Evolutionary conservation across 2,888 invertebrate species (phyloP), one percentile per base, ranked within the genome.

Genomic region (Icerya purchasi): DNA sequence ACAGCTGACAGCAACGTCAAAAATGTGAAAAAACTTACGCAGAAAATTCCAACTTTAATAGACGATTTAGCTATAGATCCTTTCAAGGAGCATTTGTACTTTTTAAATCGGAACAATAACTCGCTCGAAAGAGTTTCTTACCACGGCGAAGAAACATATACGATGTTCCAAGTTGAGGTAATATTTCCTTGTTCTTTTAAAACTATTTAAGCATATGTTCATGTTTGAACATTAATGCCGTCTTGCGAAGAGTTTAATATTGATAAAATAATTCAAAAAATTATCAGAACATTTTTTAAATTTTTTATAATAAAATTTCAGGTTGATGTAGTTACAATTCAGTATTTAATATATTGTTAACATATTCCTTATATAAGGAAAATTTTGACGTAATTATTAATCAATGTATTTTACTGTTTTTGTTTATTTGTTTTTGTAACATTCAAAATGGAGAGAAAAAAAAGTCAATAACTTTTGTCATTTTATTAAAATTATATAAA

Each of bases 31-130:
- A 62, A 65, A 1, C 70, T 81, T 21, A 70, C 77, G 2, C 64
- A 68, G 2, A 67, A 69, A 1, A 68, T 73, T 57, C 66, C 76
- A 24, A 68, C 70, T 2, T 74, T 77, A 72, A 76, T 81, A 0
- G 77, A 75, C 65, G 79, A 79, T 20, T 67, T 82, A 10, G 73
- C 78, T 1, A 69, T 81, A 22, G 82, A 82, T 70, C 71, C 75
- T 58, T 70, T 74, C 10, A 72, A 76, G 66, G 74, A 78, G 64
- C 70, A 77, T 22, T 70, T 94, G 3, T 96, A 87, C 68, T 88
- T 84, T 73, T 78, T 81, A 0, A 88, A 91, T 70, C 77, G 77
- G 60, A 75, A 77, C 63, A 67, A 72, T 2, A 74, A 76, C 54
- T 71, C 72, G 1, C 73, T 83, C 23, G 75, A 77, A 64, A 69